These are phyloP conservation scores for Pseudomyrmex cubaensis DNA, from an alignment of 1,140 invertebrate species.

Conservation along the genomic window DNA sequence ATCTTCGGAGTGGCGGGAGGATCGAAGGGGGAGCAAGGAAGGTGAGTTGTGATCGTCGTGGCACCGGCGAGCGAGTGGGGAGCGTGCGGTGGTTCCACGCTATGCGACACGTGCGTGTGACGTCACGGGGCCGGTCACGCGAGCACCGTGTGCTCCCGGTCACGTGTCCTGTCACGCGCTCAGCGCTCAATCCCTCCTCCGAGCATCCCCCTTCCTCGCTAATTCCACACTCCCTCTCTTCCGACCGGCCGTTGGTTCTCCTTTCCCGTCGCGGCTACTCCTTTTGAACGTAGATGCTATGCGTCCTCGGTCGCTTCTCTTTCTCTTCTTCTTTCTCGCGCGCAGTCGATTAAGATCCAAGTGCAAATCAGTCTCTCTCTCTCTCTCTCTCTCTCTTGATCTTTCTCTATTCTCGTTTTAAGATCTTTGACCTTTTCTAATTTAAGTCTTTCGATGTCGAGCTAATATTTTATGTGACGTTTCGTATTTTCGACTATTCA, in stretches of 20 bases:
- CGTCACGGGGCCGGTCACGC: constrained; percentile 84
- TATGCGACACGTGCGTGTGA: constrained; percentile 84
- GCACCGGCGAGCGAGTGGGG: constrained; percentile 20
- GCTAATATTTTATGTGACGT: neutral
- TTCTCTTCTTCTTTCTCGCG: constrained; percentile 20
- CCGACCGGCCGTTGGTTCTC: constrained; percentile 20
- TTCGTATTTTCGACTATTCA: neutral
- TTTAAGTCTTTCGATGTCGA: neutral
- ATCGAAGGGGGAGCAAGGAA: constrained; percentile 25
- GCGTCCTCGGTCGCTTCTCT: neutral
- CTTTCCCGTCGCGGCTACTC: constrained; percentile 44
- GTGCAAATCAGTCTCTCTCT: neutral
- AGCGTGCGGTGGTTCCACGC: constrained; percentile 77
- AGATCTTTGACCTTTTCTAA: neutral
- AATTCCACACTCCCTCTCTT: neutral
- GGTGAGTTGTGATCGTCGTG: constrained; percentile 61
- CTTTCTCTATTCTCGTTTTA: neutral
- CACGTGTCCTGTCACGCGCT: constrained; percentile 85
- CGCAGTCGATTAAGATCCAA: constrained; percentile 9
- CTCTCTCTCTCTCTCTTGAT: neutral
- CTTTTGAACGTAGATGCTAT: constrained; percentile 9
- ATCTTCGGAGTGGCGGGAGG: constrained; percentile 11
- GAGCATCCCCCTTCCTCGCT: neutral
- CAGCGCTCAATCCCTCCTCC: constrained; percentile 50
- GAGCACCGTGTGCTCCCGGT: constrained; percentile 83